phyloP scores from a whole-genome alignment of 2,888 invertebrate genomes.

The Blastobasis adustella region DNA sequence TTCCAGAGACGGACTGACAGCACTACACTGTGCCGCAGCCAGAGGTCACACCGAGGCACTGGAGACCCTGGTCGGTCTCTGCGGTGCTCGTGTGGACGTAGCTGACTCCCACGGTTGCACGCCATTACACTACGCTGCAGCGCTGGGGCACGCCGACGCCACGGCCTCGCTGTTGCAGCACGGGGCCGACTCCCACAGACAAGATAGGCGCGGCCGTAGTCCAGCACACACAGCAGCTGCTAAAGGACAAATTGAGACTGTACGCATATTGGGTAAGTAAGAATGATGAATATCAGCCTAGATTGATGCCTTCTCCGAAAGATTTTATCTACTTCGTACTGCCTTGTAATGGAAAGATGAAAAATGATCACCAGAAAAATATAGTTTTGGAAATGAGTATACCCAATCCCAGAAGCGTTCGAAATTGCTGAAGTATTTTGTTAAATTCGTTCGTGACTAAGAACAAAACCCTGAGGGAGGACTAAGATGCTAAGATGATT shows the following conservation, averaged over 20 bases:
- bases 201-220: constrained; percentile 93
- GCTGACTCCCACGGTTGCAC: constrained; percentile 96
- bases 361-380: too few relatives aligned
- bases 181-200: constrained; percentile 93
- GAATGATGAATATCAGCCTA: too few relatives aligned
- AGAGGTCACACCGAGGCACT: constrained; percentile 95
- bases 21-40: constrained; percentile 97
- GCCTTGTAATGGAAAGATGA: too few relatives aligned
- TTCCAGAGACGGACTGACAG: constrained; percentile 92
- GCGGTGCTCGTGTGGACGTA: constrained; percentile 91
- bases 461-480: too few relatives aligned
- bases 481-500: too few relatives aligned
- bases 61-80: constrained; percentile 89
- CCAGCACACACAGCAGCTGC: constrained; percentile 97
- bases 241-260: constrained; percentile 93
- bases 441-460: too few relatives aligned
- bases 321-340: too few relatives aligned
- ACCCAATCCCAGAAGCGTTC: too few relatives aligned
- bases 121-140: constrained; percentile 96
- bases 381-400: too few relatives aligned
- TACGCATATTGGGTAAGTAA: constrained; percentile 78
- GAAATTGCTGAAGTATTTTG: too few relatives aligned
- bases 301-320: too few relatives aligned
- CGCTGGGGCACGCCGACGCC: constrained; percentile 95
- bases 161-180: constrained; percentile 91